A percentile compares a stretch with the other conserved stretches of the same genome.
These are phyloP conservation scores for Antennarius striatus DNA, from an alignment of 2,113 vertebrate species.

Conservation along the genomic window DNA sequence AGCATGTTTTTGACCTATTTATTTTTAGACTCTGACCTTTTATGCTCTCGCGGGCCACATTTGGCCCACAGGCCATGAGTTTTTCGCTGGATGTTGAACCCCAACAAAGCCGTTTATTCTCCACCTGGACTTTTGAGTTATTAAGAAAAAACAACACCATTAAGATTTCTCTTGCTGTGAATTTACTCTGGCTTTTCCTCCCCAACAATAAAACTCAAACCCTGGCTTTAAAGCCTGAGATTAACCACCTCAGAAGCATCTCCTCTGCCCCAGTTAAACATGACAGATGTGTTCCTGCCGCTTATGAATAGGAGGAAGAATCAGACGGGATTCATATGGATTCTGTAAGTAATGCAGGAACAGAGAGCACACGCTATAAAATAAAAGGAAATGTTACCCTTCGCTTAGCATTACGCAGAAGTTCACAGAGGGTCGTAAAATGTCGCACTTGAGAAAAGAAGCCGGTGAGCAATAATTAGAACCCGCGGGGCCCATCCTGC, in stretches of 20 bases:
- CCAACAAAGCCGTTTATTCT: no score
- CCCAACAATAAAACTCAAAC: no score
- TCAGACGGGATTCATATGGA: slow-evolving; percentile 34
- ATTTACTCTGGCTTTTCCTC: background rate
- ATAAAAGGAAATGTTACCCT: slow-evolving; percentile 5
- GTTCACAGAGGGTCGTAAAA: slow-evolving; percentile 14
- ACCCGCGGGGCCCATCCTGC: slow-evolving; percentile 43
- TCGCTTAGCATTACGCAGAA: slow-evolving; percentile 2
- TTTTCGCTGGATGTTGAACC: no score
- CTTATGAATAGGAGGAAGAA: slow-evolving; percentile 38
- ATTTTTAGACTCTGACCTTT: no score
- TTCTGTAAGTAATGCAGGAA: slow-evolving; percentile 45
- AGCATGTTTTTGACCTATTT: no score
- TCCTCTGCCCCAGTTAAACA: slow-evolving; percentile 25
- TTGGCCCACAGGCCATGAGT: no score
- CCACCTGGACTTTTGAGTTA: slow-evolving; percentile 27
- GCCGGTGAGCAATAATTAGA: slow-evolving; percentile 56
- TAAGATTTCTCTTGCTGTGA: slow-evolving; percentile 17
- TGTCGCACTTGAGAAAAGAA: slow-evolving; percentile 11
- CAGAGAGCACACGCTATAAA: slow-evolving; percentile 24
- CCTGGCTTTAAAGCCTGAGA: slow-evolving; percentile 9
- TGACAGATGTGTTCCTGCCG: slow-evolving; percentile 8
- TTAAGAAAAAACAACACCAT: slow-evolving; percentile 41
- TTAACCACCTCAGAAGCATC: slow-evolving; percentile 14
- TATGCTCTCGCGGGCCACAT: no score